Base-by-base conservation (phyloP, 2,113 vertebrate genomes). In the Calonectris borealis region DNA sequence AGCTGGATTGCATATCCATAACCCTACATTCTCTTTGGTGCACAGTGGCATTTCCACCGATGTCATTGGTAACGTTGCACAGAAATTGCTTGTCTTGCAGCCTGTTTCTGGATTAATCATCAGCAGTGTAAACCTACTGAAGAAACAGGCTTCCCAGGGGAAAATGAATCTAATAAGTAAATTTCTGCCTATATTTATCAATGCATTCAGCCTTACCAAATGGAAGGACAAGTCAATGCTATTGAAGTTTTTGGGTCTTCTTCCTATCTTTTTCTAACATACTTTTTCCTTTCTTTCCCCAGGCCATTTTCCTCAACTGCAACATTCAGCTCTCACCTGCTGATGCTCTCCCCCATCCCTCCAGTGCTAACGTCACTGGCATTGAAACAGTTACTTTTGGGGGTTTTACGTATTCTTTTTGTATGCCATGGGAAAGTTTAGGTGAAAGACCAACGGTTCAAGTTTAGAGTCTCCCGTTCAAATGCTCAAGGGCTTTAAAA, bases 361-460 rank as follows among this genome's bases (percentile, higher is more conserved):
- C 38, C 42, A 75, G 14, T 1, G 3, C 22, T 80, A 60, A 16
- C 44, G 14, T 10, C 31, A 48, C 19, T n/a, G 25, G n/a, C 73
- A 81, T 5, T 54, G 44, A 76, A 85, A 85, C 24, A 60, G 16
- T 44, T 36, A 26, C 15, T 82, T 87, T n/a, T 4, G 13, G 9
- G 16, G 16, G 2, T 31, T 66, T 73, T 46, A 8, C 27, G 19
- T 36, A 22, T 38, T 95, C 85, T 68, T 86, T 89, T 49, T 70
- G 18, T 40, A 29, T 81, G 6, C 22, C 11, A n/a, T 31, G 29
- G 51, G 29, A 93, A 82, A 22, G 5, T 75, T 85, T 60, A 85
- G 38, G 32, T 3, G 4, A 84, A 71, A 93, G 65, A 87, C 8
- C 0, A 0, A 18, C 3, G 3, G 7, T 42, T 75, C 19, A 16